Evolutionary conservation across 2,888 invertebrate genomes (phyloP).

Genomic region (Hemistola chrysoprasaria): DNA sequence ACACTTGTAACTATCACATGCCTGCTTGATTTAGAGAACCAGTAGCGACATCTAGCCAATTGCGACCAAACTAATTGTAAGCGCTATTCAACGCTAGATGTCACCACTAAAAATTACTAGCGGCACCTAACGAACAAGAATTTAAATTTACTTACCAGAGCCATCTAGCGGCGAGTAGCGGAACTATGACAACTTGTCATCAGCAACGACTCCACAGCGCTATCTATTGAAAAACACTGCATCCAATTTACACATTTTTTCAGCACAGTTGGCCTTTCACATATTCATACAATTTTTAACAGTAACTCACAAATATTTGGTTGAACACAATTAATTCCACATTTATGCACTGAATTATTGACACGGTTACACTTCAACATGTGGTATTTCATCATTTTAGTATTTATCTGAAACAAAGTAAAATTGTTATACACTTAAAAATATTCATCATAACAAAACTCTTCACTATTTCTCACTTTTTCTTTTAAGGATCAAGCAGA

Average conservation of each 20-base stretch:
- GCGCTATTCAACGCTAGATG: slow-evolving; percentile 52
- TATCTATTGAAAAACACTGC: slow-evolving; percentile 74
- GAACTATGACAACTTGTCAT: slow-evolving; percentile 50
- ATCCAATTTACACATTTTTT: slow-evolving; percentile 64
- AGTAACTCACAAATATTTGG: slow-evolving; percentile 44
- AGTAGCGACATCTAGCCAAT: slow-evolving; percentile 46
- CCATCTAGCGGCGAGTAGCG: slow-evolving; percentile 59
- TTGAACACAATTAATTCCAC: slow-evolving; percentile 43
- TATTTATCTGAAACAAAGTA: slow-evolving; percentile 66
- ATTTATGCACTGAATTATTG: slow-evolving; percentile 50
- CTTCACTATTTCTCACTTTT: no score
- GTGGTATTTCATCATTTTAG: slow-evolving; percentile 56
- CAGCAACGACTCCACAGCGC: slow-evolving; percentile 61
- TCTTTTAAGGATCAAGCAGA: no score
- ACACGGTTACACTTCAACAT: slow-evolving; percentile 65
- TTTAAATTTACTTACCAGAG: slow-evolving; percentile 54
- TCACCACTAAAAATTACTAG: slow-evolving; percentile 21
- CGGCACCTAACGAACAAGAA: slow-evolving; percentile 15
- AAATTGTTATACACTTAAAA: slow-evolving; percentile 17
- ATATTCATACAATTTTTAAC: slow-evolving; percentile 34
- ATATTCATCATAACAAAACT: no score
- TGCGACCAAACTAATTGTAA: slow-evolving; percentile 16
- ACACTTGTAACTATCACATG: no score
- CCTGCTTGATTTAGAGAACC: no score
- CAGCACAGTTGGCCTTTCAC: slow-evolving; percentile 36